phyloP scores from a whole-genome alignment of 2,797 vertebrate species.

The Rhyacichthys aspro region DNA sequence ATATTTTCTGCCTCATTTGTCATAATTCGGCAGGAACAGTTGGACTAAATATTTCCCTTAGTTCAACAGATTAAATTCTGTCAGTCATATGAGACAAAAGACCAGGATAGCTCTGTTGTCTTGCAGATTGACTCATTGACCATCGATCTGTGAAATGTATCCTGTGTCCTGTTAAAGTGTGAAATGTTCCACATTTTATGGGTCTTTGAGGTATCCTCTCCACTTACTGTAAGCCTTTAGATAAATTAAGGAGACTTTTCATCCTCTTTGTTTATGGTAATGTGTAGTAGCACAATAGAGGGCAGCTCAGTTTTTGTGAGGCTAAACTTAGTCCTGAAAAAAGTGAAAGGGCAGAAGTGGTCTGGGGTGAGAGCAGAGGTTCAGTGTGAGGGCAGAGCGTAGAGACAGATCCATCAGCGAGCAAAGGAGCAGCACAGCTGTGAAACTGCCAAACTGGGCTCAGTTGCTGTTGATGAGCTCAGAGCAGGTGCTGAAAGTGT shows the following conservation, averaged over 20 bases:
- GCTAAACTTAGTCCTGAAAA: constrained; percentile 42
- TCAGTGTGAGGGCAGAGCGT: constrained; percentile 51
- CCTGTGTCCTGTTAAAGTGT: constrained; percentile 55
- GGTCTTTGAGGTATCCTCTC: constrained; percentile 57
- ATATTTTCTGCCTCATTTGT: constrained; percentile 58
- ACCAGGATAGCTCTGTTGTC: constrained; percentile 49
- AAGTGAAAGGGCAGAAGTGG: constrained; percentile 38
- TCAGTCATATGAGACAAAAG: neutral
- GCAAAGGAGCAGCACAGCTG: constrained; percentile 68
- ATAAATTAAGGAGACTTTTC: too few species aligned
- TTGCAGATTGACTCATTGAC: constrained; percentile 64
- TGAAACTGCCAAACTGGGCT: constrained; percentile 74
- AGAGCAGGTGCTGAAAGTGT: constrained; percentile 75
- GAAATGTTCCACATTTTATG: constrained; percentile 71
- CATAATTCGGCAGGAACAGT: constrained; percentile 25
- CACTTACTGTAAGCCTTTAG: constrained; percentile 42
- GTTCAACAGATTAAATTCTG: too few species aligned
- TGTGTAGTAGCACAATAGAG: neutral
- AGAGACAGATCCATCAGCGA: constrained; percentile 62
- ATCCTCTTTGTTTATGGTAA: too few species aligned
- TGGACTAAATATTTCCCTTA: too few species aligned
- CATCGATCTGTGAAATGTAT: constrained; percentile 38
- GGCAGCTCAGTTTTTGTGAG: constrained; percentile 21
- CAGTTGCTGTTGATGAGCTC: constrained; percentile 76
- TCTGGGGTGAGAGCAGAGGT: constrained; percentile 43